Conservation (phyloP, 2,888 invertebrate genomes). For the Megaustenia siamemsis region DNA sequence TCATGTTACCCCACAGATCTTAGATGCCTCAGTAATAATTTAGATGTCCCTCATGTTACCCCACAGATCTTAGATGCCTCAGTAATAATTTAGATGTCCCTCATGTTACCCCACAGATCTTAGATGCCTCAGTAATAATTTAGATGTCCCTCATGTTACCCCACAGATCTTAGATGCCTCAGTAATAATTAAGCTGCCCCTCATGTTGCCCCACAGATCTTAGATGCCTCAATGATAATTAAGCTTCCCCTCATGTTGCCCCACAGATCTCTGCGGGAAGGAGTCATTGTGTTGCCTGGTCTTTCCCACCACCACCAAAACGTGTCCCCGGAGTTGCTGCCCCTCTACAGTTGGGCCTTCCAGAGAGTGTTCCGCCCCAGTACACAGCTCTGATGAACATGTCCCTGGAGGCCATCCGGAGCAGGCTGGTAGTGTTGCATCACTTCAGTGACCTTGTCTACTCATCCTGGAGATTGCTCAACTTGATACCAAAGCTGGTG, state of each 20-base stretch:
- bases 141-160: too few species aligned
- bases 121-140: too few species aligned
- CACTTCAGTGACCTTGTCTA: constrained; percentile 85
- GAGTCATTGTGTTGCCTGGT: constrained; percentile 85
- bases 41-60: too few species aligned
- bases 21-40: too few species aligned
- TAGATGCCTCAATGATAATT: too few species aligned
- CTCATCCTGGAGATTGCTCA: constrained; percentile 82
- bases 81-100: too few species aligned
- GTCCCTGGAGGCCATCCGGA: constrained; percentile 82
- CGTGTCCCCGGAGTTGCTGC: constrained; percentile 82
- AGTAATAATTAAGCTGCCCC: too few species aligned
- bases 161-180: too few species aligned
- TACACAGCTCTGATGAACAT: constrained; percentile 83
- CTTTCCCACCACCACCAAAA: constrained; percentile 81
- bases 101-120: too few species aligned
- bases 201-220: too few species aligned
- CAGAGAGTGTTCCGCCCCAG: constrained; percentile 83
- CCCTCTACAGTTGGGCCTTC: constrained; percentile 82
- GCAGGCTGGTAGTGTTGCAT: constrained; percentile 83
- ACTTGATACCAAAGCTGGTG: constrained; percentile 69
- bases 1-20: too few species aligned
- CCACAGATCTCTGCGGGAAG: constrained; percentile 84
- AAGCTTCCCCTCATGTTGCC: neutral
- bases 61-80: too few species aligned